Base-by-base conservation (phyloP, 2,888 invertebrate species). In the Adineta ricciae region DNA sequence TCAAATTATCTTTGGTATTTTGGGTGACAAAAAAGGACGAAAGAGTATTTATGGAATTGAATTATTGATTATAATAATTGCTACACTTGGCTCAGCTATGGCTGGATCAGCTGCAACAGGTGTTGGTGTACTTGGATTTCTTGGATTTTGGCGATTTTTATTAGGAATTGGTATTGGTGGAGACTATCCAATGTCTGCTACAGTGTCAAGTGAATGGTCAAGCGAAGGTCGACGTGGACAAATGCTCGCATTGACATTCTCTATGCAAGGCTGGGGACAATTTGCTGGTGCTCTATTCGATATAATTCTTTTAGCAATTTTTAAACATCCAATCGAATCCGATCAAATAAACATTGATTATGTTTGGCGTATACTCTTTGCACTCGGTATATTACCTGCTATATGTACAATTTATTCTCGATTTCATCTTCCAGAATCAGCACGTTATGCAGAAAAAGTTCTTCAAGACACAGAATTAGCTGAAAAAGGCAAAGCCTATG, bases 101-200 rank as follows among this genome's bases (percentile, higher is more conserved):
- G 46, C 83, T 19, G 85, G 83, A 49, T 64, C 83, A 27, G 64
- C 83, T 41, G 83, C 49, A 16, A 56, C 83, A 21, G 85, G 85
- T 24, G 83, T 85, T 83, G 56, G 83, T 56, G 64, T 64, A 24
- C 64, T 83, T 41, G 72, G 41, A 16, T 54, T 52, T 36, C 50
- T 85, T 27, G 46, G 41, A 36, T 32, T 85, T 24, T 85, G 85
- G 85, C 52, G 85, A 11, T 49, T 85, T 72, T 72, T 85, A 41
- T 52, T 85, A 24, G 85, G 85, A 19, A 36, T 85, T 64, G 85
- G 85, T 83, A 85, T 85, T 32, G 85, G 85, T n/a, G 85, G 85
- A 19, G 85, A 85, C 64, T 85, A 85, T 52, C 85, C 85, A 24
- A 32, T 85, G 32, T 85, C 85, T 56, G 85, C 85, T 8, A 83